These are phyloP conservation scores for Tolmerus cingulatus DNA, from an alignment of 2,888 invertebrate genomes.

Conservation along the genomic window DNA sequence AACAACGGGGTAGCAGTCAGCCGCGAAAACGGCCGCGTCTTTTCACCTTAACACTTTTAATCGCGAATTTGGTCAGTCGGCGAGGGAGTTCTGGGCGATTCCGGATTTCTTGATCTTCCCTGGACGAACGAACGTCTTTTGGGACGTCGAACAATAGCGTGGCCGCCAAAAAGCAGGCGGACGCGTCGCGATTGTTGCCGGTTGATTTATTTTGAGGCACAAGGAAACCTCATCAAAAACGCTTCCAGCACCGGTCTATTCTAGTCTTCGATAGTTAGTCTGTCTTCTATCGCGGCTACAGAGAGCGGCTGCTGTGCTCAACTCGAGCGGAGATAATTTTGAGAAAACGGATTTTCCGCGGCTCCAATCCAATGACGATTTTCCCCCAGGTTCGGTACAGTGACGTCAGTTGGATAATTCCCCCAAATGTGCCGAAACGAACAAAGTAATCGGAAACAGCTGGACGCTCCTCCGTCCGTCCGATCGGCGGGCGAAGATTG, in stretches of 20 bases:
- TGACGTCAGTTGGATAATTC: neutral
- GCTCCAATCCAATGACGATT: slow-evolving; percentile 2
- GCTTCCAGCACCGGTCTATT: slow-evolving; percentile 8
- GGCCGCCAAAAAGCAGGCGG: neutral
- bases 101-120: neutral
- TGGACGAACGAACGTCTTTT: neutral
- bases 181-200: slow-evolving; percentile 7
- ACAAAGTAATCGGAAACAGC: slow-evolving; percentile 8
- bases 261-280: neutral
- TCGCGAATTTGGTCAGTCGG: neutral
- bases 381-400: neutral
- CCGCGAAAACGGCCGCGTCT: neutral
- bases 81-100: neutral
- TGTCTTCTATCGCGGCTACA: neutral
- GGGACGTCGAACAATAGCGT: neutral
- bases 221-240: neutral
- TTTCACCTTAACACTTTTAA: neutral
- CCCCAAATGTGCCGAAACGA: neutral
- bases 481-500: neutral
- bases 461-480: neutral
- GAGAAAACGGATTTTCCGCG: slow-evolving; percentile 22
- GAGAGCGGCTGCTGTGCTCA: neutral
- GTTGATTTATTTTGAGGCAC: slow-evolving; percentile 6
- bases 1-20: neutral
- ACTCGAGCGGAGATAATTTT: neutral